These are phyloP conservation scores for Sminthurides aquaticus DNA, from an alignment of 2,888 invertebrate species.

Conservation along the genomic window DNA sequence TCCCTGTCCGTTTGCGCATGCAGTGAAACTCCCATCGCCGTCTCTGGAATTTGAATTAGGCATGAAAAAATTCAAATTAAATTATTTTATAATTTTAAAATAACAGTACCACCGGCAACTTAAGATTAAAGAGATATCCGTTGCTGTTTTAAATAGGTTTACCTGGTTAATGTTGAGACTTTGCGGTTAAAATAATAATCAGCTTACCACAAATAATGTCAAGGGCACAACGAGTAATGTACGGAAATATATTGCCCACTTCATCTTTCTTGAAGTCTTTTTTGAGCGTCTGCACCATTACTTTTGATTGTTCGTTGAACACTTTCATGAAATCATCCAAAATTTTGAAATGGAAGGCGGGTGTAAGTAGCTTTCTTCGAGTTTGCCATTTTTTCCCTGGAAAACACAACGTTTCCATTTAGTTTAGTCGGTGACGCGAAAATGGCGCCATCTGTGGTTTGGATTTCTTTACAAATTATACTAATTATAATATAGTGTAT, in stretches of 20 bases:
- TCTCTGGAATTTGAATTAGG: too few relatives aligned
- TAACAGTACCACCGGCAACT: too few relatives aligned
- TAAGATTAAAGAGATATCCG: too few relatives aligned
- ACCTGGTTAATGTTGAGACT: too few relatives aligned
- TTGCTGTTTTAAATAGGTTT: too few relatives aligned
- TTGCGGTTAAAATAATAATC: too few relatives aligned
- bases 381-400: conserved; percentile 38
- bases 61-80: too few relatives aligned
- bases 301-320: conserved; percentile 49
- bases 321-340: conserved; percentile 50
- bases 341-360: conserved; percentile 52
- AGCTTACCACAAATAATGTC: conserved; percentile 48
- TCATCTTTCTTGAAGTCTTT: not conserved
- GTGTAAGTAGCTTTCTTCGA: conserved; percentile 45
- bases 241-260: conserved; percentile 46
- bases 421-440: not conserved
- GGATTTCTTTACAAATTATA: not conserved
- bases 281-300: conserved; percentile 42
- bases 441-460: not conserved
- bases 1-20: conserved; percentile 27
- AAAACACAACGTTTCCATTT: not conserved
- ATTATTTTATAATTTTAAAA: too few relatives aligned
- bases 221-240: conserved; percentile 49
- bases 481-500: too few relatives aligned
- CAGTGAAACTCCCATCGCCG: conserved; percentile 34